Base-by-base conservation (phyloP, 2,797 vertebrate species). In the Sternotherus odoratus region DNA sequence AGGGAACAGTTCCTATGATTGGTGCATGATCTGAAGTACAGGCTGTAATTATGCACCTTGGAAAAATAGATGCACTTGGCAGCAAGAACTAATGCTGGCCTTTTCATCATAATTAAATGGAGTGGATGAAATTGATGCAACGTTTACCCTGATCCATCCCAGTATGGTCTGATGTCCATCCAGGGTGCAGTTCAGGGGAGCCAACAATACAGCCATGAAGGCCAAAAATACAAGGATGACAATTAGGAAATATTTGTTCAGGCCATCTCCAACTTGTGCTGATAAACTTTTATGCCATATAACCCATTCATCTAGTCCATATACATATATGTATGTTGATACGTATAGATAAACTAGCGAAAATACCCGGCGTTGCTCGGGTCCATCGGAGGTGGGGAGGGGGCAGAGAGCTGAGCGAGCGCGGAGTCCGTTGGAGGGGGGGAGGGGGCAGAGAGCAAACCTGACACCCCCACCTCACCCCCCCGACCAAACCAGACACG, bases 41-140 rank as follows among this genome's bases (percentile, higher is more conserved):
- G 92, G 92, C 94, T 94, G 66, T 92, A 96, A 96, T 96, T 96
- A 95, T 26, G 85, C 85, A 95, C 90, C 91, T 94, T 95, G 89
- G 91, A 92, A 92, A 96, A 88, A 91, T 0, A 89, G 54, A 92
- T 86, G 53, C 87, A 92, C 85, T 92, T 96, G 92, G 85, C 92
- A 95, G 87, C 57, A 90, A 79, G 82, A 91, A 49, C 6, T 69
- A 33, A 54, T 46, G 85, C 78, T 95, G 81, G 87, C 83, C 93
- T 92, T 95, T 95, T 93, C 77, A 69, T 91, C 93, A 93, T 82
- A 66, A 79, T 88, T 90, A 91, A 93, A 79, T 79, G 77, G 66
- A 85, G 57, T 79, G 57, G 50, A 77, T 1, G 6, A 90, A 92
- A 93, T 8, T 33, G 54, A 83, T 91, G 83, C 79, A 91, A 19